Base-by-base conservation (phyloP, 1,140 invertebrate genomes). In the Drosophila navojoa region DNA sequence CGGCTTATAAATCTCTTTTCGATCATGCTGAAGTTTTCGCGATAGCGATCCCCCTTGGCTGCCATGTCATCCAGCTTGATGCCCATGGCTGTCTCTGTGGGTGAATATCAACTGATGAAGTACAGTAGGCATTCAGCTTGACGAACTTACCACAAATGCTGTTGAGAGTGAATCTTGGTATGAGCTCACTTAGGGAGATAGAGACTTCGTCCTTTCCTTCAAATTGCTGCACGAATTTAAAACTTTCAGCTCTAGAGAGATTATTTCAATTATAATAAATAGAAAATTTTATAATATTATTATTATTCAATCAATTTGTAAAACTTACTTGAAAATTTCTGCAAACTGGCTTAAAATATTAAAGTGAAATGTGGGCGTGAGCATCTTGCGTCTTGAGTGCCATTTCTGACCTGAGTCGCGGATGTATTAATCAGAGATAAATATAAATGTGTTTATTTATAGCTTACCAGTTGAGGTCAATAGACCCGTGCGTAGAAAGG, bases 351-450 rank as follows among this genome's bases (percentile, higher is more conserved):
- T 93, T 5, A 98, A 92, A 66, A 98, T 97, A 79, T 96, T 96
- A 77, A 98, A 98, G 91, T 98, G 97, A 91, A 98, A 98, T 0
- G 97, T 95, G 5, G 97, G 96, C 0, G 97, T 98, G 2, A 98
- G 91, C 70, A 98, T 93, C 92, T 96, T 97, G 50, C 97, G 93
- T 32, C 97, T 93, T 0, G 84, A 76, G 35, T 95, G 94, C 97
- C 97, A 99, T 93, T 97, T 97, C 10, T 92, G 90, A 70, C 63
- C 90, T 91, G 38, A 25, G 44, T 6, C 16, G 7, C 2, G 0
- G 10, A 13, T n/a, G 1, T 9, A 11, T 47, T 47, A 22, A 58
- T 1, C 4, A 3, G 10, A 15, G 4, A 10, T 0, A 0, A 35
- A 35, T 10, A 10, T 35, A 1, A 4, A 9, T n/a, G 1, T 9